phyloP scores from a whole-genome alignment of 64 coral and sea anemone species.

The Acropora yongei region DNA sequence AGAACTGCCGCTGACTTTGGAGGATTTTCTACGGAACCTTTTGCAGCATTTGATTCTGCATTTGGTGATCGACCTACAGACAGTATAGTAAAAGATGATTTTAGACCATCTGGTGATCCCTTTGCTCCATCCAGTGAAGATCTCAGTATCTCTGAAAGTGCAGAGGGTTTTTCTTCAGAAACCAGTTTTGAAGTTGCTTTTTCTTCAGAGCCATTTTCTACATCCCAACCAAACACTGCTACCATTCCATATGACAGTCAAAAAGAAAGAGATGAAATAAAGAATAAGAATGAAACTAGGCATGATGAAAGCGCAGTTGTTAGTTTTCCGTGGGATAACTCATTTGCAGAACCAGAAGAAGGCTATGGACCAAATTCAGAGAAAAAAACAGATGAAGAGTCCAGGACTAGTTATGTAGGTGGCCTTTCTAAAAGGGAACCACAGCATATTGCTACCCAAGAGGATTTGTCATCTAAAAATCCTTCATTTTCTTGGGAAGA shows the following conservation, averaged over 20 bases:
- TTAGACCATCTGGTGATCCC: constrained; percentile 31
- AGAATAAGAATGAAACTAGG: background rate
- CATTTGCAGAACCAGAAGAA: background rate
- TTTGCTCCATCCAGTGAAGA: constrained; percentile 39
- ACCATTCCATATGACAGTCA: background rate
- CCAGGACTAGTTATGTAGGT: background rate
- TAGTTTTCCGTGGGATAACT: background rate
- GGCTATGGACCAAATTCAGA: background rate
- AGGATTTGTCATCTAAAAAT: background rate
- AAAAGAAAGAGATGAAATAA: background rate
- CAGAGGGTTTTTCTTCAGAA: background rate
- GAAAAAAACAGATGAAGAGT: background rate
- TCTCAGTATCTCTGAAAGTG: background rate
- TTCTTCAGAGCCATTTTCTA: background rate
- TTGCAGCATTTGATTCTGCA: constrained; percentile 42
- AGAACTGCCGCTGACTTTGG: background rate
- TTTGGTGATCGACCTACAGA: constrained; percentile 6
- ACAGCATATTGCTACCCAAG: background rate
- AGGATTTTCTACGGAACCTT: background rate
- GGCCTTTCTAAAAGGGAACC: background rate
- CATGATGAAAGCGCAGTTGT: background rate
- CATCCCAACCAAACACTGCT: background rate
- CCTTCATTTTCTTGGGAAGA: constrained; percentile 22
- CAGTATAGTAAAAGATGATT: background rate
- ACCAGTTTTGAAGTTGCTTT: constrained; percentile 55